Conservation (phyloP, 1,140 invertebrate species). For the Paracyclopina nana region DNA sequence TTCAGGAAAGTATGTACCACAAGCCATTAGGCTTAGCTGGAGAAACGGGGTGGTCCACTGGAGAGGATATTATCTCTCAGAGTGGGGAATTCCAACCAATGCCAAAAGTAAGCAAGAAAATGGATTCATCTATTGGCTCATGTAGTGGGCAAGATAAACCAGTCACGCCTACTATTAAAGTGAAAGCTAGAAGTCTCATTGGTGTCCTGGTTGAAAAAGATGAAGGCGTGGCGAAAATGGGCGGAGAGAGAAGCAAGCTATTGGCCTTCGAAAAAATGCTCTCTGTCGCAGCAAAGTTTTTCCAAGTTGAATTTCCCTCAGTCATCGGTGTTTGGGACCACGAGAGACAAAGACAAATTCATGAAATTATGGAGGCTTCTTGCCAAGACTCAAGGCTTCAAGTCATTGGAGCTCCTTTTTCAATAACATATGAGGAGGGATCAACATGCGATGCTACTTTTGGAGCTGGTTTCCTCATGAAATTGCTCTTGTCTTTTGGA, state of each 20-base stretch:
- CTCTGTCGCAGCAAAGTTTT: not conserved
- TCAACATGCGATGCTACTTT: too few relatives aligned
- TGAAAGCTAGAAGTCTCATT: conserved; percentile 4
- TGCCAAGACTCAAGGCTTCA: conserved; percentile 9
- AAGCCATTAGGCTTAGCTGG: too few relatives aligned
- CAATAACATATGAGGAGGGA: too few relatives aligned
- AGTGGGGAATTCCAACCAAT: conserved; percentile 12
- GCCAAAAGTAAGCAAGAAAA: not conserved
- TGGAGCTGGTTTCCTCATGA: too few relatives aligned
- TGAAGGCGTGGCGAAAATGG: not conserved
- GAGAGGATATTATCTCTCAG: not conserved
- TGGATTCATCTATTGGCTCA: not conserved
- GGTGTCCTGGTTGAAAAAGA: conserved; percentile 6
- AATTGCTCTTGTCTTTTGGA: too few relatives aligned
- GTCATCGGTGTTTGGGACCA: too few relatives aligned
- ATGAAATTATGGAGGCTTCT: too few relatives aligned
- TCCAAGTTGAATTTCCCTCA: too few relatives aligned
- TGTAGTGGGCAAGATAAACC: not conserved
- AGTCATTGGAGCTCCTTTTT: conserved; percentile 5
- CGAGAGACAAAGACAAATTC: too few relatives aligned
- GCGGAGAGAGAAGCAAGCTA: not conserved
- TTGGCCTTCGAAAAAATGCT: conserved; percentile 6
- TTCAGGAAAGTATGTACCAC: conserved; percentile 8
- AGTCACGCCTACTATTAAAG: not conserved
- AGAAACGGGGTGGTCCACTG: too few relatives aligned